These are phyloP conservation scores for Malurus leucopterus DNA, from an alignment of 2,797 vertebrate genomes.

Conservation along the genomic window DNA sequence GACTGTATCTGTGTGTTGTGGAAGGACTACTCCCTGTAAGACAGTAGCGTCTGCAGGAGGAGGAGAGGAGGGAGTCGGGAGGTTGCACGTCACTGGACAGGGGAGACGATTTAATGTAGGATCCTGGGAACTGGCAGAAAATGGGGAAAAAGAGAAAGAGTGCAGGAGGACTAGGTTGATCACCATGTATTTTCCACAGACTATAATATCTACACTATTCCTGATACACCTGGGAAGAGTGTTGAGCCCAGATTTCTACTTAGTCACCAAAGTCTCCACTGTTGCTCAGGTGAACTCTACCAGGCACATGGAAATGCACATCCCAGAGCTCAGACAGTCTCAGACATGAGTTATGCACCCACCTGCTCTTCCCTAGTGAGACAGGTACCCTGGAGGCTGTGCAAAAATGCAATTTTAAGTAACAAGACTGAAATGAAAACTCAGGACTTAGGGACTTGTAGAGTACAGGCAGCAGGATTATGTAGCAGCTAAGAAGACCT, in stretches of 20 bases:
- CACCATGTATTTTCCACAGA: background rate
- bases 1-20: background rate
- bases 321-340: background rate
- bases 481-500: background rate
- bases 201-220: rapidly evolving
- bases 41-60: background rate
- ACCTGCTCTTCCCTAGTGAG: background rate
- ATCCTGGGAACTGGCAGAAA: background rate
- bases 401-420: background rate
- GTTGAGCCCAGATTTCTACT: background rate
- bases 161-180: background rate
- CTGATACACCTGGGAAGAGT: background rate
- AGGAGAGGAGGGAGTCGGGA: background rate
- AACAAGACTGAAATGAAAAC: background rate
- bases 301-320: background rate
- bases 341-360: background rate
- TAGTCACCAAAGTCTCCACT: background rate
- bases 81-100: background rate
- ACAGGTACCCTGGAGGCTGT: background rate
- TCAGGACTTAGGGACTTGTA: background rate
- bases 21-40: background rate
- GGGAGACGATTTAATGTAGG: background rate
- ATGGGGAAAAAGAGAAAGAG: background rate
- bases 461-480: background rate
- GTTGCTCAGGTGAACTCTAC: background rate